Conservation (phyloP, 2,888 invertebrate species). For the Tillus elongatus region DNA sequence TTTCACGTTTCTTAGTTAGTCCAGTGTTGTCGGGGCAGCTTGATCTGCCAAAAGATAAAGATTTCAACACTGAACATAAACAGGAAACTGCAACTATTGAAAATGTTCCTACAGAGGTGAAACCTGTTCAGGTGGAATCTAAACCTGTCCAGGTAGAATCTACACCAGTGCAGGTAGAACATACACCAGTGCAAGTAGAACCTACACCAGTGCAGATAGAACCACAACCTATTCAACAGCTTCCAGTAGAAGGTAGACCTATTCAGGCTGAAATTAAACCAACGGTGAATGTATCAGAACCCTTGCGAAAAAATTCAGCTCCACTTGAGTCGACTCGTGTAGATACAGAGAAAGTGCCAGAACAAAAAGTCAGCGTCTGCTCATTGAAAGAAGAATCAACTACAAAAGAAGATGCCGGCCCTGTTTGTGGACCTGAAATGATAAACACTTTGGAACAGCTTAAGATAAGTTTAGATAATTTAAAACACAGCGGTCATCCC, state of each 20-base stretch:
- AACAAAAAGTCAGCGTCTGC: constrained; percentile 30
- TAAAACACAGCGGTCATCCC: constrained; percentile 46
- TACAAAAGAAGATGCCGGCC: constrained; percentile 31
- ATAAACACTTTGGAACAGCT: constrained; percentile 49
- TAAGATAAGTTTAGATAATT: constrained; percentile 50
- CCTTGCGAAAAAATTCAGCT: constrained; percentile 29
- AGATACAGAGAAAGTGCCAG: constrained; percentile 25
- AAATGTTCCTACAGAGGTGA: constrained; percentile 20
- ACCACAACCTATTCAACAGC: no score
- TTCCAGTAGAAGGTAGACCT: no score
- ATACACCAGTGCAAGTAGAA: no score
- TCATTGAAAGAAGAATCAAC: constrained; percentile 29
- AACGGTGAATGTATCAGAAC: constrained; percentile 15
- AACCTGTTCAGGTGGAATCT: no score
- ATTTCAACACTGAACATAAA: constrained; percentile 24
- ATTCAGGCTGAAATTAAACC: background rate
- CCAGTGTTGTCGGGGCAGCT: constrained; percentile 58
- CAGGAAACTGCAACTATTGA: constrained; percentile 12
- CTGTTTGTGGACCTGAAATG: constrained; percentile 43
- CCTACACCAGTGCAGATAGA: no score
- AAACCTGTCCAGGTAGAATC: no score
- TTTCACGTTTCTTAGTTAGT: constrained; percentile 74
- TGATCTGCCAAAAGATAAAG: constrained; percentile 38
- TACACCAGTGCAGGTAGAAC: no score
- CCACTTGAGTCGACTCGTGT: constrained; percentile 26